These are phyloP conservation scores for Sternarchorhynchus goeldii DNA, from an alignment of 2,797 vertebrate genomes.

Conservation along the genomic window DNA sequence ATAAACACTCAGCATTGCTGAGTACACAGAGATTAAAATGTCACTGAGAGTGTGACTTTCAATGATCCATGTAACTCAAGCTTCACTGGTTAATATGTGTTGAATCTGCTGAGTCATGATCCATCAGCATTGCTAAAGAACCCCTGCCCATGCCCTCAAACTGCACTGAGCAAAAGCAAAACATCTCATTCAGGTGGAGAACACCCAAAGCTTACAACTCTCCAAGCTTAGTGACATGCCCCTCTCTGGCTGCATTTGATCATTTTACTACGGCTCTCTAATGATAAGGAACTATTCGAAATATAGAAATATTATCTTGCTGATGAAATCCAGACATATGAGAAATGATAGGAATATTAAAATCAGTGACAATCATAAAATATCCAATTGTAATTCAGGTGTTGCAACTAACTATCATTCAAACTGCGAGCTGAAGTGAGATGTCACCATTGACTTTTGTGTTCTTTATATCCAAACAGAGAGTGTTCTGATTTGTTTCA, in stretches of 20 bases:
- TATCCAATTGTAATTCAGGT: slow-evolving; percentile 30
- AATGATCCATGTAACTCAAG: slow-evolving; percentile 12
- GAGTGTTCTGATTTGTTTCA: slow-evolving; percentile 26
- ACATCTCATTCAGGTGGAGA: slow-evolving; percentile 8
- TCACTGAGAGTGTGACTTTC: slow-evolving; percentile 26
- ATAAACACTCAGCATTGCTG: slow-evolving; percentile 38
- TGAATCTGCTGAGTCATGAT: slow-evolving; percentile 42
- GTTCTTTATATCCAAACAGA: slow-evolving; percentile 29
- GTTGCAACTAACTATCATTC: neutral
- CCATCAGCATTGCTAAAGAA: slow-evolving; percentile 28
- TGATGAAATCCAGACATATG: neutral
- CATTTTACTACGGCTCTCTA: slow-evolving; percentile 20
- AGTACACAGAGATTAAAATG: slow-evolving; percentile 36
- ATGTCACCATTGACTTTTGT: slow-evolving; percentile 40
- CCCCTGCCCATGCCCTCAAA: slow-evolving; percentile 2
- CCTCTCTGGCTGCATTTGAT: neutral
- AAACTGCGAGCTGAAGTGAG: slow-evolving; percentile 24
- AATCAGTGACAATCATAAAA: slow-evolving; percentile 40
- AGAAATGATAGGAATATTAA: no score
- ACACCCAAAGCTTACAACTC: slow-evolving; percentile 13
- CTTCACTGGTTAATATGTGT: slow-evolving; percentile 22
- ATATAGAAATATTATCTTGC: neutral
- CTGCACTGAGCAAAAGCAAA: neutral
- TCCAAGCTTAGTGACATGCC: neutral
- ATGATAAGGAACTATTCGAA: slow-evolving; percentile 30